Conservation (phyloP, 2,113 vertebrate genomes). For the Phaethon lepturus region DNA sequence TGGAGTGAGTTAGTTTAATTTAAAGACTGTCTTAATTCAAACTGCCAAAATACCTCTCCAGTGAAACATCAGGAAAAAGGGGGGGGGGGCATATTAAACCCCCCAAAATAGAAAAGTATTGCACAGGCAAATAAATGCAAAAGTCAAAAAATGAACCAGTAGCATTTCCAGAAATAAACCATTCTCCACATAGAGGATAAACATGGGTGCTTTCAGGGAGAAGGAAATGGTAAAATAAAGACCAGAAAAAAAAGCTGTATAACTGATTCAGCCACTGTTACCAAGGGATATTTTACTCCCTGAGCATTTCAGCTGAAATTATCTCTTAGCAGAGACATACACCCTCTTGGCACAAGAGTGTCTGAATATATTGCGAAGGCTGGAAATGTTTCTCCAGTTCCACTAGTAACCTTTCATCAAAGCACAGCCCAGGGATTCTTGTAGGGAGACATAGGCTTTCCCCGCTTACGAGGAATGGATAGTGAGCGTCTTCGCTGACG, state of each 20-base stretch:
- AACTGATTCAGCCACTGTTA: neutral
- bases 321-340: neutral
- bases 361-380: neutral
- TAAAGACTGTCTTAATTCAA: neutral
- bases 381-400: neutral
- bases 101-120: neutral
- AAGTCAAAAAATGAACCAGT: neutral
- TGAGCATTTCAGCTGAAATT: constrained; percentile 5
- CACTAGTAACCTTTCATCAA: neutral
- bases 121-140: neutral
- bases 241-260: neutral
- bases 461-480: neutral
- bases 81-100: neutral
- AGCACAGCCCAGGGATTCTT: neutral
- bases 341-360: neutral
- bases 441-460: neutral
- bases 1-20: neutral
- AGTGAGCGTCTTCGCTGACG: neutral
- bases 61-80: neutral
- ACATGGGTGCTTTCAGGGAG: neutral
- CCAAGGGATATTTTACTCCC: neutral
- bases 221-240: neutral
- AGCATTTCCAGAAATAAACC: constrained; percentile 4
- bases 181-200: neutral
- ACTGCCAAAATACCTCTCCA: neutral